Conservation (phyloP, 1,140 invertebrate species). For the Grapholita molesta region DNA sequence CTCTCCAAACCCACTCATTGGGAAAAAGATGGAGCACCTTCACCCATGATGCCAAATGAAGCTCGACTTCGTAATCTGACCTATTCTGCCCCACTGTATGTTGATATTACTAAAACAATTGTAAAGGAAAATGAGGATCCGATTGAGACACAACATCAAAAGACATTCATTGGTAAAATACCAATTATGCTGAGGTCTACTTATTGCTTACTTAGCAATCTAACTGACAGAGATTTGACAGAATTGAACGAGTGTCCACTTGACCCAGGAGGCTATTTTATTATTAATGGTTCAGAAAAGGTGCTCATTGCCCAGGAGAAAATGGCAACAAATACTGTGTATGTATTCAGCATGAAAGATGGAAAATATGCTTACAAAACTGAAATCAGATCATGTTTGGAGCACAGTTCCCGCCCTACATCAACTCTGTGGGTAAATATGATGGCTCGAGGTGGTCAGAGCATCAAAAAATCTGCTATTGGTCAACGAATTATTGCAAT, state of each 20-base stretch:
- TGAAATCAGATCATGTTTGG: constrained; percentile 97
- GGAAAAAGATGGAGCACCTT: constrained; percentile 99
- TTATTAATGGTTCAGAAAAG: constrained; percentile 98
- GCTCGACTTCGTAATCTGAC: constrained; percentile 92
- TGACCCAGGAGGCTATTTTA: constrained; percentile 98
- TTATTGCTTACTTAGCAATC: constrained; percentile 95
- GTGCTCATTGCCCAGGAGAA: constrained; percentile 99
- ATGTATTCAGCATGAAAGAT: constrained; percentile 99
- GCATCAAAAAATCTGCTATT: constrained; percentile 97
- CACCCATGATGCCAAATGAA: constrained; percentile 99
- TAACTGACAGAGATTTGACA: constrained; percentile 98
- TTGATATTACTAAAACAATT: constrained; percentile 98
- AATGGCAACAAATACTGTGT: constrained; percentile 99
- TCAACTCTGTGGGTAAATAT: constrained; percentile 99
- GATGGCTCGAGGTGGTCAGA: constrained; percentile 97
- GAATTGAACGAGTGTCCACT: constrained; percentile 99
- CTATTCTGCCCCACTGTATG: constrained; percentile 98
- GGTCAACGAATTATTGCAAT: constrained; percentile 99
- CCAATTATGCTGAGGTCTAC: constrained; percentile 99
- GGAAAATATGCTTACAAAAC: constrained; percentile 99
- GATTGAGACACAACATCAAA: constrained; percentile 96
- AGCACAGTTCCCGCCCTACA: constrained; percentile 95
- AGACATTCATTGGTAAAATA: constrained; percentile 99
- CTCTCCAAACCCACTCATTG: constrained; percentile 99
- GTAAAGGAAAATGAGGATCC: constrained; percentile 94